phyloP scores from a whole-genome alignment of 2,888 invertebrate genomes.

The Drosophila percnosoma region DNA sequence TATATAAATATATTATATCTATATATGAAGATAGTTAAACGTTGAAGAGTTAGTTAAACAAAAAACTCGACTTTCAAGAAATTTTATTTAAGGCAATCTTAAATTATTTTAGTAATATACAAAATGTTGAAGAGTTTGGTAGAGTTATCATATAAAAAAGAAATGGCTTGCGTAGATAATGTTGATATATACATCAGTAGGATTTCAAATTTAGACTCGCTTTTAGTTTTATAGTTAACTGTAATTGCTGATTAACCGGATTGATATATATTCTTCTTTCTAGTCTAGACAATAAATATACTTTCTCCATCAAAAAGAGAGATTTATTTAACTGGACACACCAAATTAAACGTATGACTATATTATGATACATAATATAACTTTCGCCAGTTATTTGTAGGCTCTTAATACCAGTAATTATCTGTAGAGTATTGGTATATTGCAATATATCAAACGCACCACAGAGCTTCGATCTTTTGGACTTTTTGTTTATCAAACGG shows the following conservation, averaged over 20 bases:
- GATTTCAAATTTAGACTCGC: not conserved
- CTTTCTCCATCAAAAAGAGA: not conserved
- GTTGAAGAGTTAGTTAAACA: not conserved
- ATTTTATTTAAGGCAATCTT: not conserved
- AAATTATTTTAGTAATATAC: not conserved
- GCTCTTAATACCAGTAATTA: not conserved
- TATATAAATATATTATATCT: not conserved
- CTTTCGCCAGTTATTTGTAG: not conserved
- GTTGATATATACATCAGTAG: not conserved
- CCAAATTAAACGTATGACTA: not conserved
- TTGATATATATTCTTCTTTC: not conserved
- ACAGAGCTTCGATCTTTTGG: not conserved
- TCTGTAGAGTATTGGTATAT: not conserved
- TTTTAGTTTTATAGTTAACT: not conserved
- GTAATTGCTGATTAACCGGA: not conserved
- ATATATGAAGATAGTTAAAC: too few species aligned
- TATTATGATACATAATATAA: not conserved
- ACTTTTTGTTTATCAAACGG: slow-evolving; percentile 36
- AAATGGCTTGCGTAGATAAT: not conserved
- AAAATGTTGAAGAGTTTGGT: not conserved
- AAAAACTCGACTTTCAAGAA: not conserved
- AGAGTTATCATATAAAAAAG: not conserved
- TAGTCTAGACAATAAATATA: not conserved
- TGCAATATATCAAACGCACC: not conserved
- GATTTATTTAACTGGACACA: not conserved